Evolutionary conservation across 2,113 vertebrate species (phyloP).

Genomic region (Melanostigma gelatinosum): DNA sequence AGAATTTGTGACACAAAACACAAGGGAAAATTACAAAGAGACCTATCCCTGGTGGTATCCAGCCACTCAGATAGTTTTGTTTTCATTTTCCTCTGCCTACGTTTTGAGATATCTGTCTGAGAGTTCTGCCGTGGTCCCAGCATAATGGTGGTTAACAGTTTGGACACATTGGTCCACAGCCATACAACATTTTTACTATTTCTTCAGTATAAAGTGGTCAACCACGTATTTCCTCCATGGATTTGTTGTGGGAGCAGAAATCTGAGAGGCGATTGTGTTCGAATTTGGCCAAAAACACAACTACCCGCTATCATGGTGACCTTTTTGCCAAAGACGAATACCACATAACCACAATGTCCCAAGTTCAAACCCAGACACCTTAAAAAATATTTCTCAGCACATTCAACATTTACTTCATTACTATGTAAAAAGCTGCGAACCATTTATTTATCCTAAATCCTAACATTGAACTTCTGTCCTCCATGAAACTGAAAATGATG

Average conservation of each 20-base stretch:
- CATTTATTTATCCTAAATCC: background rate
- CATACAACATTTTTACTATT: background rate
- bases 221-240: background rate
- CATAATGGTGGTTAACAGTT: background rate
- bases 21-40: background rate
- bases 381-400: conserved; percentile 19
- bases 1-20: background rate
- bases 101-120: background rate
- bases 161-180: background rate
- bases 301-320: background rate
- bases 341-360: background rate
- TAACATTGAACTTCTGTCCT: background rate
- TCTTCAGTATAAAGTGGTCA: background rate
- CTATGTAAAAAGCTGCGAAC: background rate
- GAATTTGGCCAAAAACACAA: no score
- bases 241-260: background rate
- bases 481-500: background rate
- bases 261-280: no score
- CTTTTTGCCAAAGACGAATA: background rate
- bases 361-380: no score
- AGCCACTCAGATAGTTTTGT: background rate
- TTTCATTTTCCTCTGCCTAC: background rate
- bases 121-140: background rate
- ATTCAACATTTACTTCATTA: conserved; percentile 13
- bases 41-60: no score